Percentiles rank a stretch among this genome's conserved stretches.
phyloP scores from a whole-genome alignment of 2,888 invertebrate species.

The Cephus spinipes region DNA sequence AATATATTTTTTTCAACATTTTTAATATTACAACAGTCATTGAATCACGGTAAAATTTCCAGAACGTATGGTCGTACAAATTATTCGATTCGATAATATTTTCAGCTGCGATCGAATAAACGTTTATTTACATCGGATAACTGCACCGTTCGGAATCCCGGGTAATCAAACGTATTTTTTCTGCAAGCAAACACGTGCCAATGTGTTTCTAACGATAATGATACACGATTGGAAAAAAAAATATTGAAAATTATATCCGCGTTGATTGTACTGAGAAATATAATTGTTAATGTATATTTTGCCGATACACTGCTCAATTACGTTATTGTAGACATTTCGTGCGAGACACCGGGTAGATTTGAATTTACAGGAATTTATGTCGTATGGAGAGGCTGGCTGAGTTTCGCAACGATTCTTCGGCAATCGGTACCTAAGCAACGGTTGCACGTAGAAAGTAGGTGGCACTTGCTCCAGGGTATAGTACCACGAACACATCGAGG shows the following conservation, averaged over 20 bases:
- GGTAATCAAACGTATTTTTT: background rate
- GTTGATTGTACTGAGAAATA: background rate
- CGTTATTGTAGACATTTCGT: background rate
- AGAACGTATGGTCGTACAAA: too few relatives aligned
- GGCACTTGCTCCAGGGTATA: conserved; percentile 32
- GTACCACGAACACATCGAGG: conserved; percentile 25
- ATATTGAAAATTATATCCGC: too few relatives aligned
- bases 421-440: conserved; percentile 12
- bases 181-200: background rate
- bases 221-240: background rate
- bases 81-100: background rate
- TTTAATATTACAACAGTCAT: too few relatives aligned
- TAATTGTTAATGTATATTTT: background rate
- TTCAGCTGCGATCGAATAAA: background rate
- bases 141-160: background rate
- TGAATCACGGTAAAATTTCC: too few relatives aligned
- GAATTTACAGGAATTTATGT: background rate
- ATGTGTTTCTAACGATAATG: background rate
- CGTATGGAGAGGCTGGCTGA: background rate
- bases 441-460: conserved; percentile 47
- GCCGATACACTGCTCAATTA: background rate
- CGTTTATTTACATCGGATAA: background rate
- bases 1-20: too few relatives aligned
- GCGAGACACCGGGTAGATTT: background rate
- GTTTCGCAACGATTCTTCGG: conserved; percentile 5